These are phyloP conservation scores for Brienomyrus longianalis DNA, from an alignment of 2,113 vertebrate genomes.

Conservation along the genomic window DNA sequence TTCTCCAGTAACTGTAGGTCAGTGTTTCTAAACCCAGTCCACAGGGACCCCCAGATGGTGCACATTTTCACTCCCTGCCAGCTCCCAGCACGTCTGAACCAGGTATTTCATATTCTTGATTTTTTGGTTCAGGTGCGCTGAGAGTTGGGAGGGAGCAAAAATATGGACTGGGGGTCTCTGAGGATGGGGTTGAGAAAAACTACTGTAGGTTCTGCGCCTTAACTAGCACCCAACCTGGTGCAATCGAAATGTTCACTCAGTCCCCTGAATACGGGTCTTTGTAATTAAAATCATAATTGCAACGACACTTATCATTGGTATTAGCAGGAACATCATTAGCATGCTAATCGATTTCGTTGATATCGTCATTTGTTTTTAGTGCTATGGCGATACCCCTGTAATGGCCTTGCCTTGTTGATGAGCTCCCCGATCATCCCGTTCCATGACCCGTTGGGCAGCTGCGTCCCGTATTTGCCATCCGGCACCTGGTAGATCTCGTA, in stretches of 20 bases:
- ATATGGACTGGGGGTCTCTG: neutral
- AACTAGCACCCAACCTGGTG: neutral
- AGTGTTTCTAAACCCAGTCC: neutral
- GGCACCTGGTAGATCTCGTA: conserved; percentile 94
- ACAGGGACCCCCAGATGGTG: neutral
- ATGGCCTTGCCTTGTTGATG: conserved; percentile 82
- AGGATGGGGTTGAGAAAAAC: neutral
- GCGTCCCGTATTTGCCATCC: conserved; percentile 90
- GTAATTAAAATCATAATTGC: neutral
- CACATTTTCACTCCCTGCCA: neutral
- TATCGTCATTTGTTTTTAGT: neutral
- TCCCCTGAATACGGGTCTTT: neutral
- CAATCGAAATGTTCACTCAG: neutral
- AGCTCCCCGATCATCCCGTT: conserved; percentile 98
- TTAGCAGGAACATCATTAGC: neutral
- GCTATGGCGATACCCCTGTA: neutral
- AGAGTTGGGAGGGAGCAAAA: neutral
- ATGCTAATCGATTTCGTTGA: neutral
- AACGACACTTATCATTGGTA: neutral
- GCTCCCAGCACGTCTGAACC: neutral
- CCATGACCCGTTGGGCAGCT: conserved; percentile 90
- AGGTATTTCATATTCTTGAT: neutral
- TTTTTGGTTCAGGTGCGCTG: neutral
- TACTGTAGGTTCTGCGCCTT: neutral
- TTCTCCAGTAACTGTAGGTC: neutral